Evolutionary conservation across 2,797 vertebrate genomes (phyloP), one percentile per base, ranked within the genome.

Genomic region (Lepilemur septentrionalis): DNA sequence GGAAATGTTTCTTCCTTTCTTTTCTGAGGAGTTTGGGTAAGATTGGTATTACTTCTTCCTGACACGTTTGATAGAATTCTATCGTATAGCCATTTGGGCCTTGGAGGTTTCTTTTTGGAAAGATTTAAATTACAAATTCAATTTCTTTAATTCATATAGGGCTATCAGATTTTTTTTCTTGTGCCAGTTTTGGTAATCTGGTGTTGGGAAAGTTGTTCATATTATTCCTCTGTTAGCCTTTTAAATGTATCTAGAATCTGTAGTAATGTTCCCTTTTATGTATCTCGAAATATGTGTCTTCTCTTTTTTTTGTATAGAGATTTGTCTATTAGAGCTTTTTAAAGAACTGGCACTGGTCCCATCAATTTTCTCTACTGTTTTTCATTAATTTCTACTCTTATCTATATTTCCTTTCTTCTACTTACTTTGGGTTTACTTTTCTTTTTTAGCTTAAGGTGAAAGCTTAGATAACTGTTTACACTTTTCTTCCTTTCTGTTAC

Each of bases 351-450:
- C 10, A 65, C 73, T 89, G 15, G 32, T 65, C 17, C 15, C 15
- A 18, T 65, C 63, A 65, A 18, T 23, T 65, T 73, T 50, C n/a
- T 89, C 13, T 30, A 32, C 7, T 73, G 12, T 78, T 93, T 78
- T 59, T 67, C 73, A 86, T 5, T 90, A 78, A 48, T 48, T 89
- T 67, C 50, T 94, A 28, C 35, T 81, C 25, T 93, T 23, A 92
- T 6, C 59, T 80, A 0, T 80, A 1, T 46, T 57, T 65, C 61
- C 14, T 57, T 57, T 23, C 22, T 57, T 72, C 23, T 86, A 50
- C 38, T 79, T 93, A 83, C 22, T 76, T 70, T 59, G 43, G 12
- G 50, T 81, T 93, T 93, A 28, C 75, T 88, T 96, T 86, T 76
- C 32, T 69, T 83, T 89, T 90, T 72, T 89, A 89, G 55, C 12